These are phyloP conservation scores for Melanerpes formicivorus DNA, from an alignment of 2,113 vertebrate species.

Conservation along the genomic window DNA sequence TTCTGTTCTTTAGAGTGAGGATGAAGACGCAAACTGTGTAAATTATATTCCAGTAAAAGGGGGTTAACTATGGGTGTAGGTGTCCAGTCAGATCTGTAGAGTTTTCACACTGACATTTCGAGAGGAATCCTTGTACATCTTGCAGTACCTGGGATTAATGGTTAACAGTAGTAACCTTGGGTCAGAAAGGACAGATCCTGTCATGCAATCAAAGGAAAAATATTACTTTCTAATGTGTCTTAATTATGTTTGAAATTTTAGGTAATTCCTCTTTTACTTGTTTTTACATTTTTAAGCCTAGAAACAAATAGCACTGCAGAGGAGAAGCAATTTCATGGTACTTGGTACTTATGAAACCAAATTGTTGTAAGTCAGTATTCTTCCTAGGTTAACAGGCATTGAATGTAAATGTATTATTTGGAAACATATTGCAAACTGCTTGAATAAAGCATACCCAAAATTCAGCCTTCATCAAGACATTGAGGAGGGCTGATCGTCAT, in stretches of 20 bases:
- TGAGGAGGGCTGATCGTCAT: background rate
- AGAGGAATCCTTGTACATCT: background rate
- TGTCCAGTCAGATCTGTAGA: background rate
- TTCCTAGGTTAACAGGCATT: background rate
- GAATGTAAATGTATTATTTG: background rate
- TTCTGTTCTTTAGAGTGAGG: background rate
- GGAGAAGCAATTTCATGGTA: background rate
- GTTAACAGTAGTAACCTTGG: background rate
- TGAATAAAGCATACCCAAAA: background rate
- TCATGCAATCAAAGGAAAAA: background rate
- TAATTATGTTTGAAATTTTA: background rate
- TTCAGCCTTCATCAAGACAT: background rate
- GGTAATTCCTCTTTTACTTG: background rate
- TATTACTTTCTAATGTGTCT: background rate
- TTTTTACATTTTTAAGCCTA: background rate
- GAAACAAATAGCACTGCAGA: background rate
- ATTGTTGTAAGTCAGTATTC: background rate
- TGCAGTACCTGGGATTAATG: background rate
- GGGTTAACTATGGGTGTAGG: accelerated
- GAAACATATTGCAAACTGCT: background rate
- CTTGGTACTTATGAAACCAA: background rate
- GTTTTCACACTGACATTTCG: background rate
- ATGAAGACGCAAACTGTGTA: background rate
- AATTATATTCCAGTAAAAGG: background rate
- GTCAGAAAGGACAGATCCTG: background rate